These are phyloP conservation scores for Charaxes varanes DNA, from an alignment of 1,140 invertebrate species.

Conservation along the genomic window DNA sequence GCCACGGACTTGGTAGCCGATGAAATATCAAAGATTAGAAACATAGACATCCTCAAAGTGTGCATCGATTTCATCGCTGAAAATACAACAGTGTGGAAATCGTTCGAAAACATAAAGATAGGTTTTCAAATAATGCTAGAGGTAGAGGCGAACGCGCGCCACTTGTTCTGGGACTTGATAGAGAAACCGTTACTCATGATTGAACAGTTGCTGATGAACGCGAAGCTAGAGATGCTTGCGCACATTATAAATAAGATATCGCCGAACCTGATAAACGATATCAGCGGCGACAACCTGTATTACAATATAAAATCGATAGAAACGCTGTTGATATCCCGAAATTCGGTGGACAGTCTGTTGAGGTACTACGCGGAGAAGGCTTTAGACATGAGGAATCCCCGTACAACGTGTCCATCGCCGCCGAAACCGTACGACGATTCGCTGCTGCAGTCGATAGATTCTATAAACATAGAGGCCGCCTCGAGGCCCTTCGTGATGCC, in stretches of 20 bases:
- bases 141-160: constrained; percentile 72
- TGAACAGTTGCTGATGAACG: constrained; percentile 85
- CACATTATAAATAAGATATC: constrained; percentile 72
- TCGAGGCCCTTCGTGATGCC: constrained; percentile 79
- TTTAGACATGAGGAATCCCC: constrained; percentile 78
- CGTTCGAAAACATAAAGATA: constrained; percentile 74
- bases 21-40: constrained; percentile 77
- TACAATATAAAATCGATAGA: constrained; percentile 69
- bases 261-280: constrained; percentile 53
- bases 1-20: constrained; percentile 76
- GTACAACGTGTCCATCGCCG: constrained; percentile 41
- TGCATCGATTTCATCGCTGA: constrained; percentile 76
- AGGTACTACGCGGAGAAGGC: constrained; percentile 83
- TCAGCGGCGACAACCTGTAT: constrained; percentile 63
- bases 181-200: constrained; percentile 81
- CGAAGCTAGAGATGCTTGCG: constrained; percentile 79
- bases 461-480: constrained; percentile 69
- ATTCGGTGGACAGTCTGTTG: constrained; percentile 78
- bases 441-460: constrained; percentile 73
- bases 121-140: constrained; percentile 77
- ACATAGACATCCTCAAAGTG: constrained; percentile 77
- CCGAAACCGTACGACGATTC: constrained; percentile 65
- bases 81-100: constrained; percentile 60
- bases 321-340: constrained; percentile 58
- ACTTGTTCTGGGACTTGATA: constrained; percentile 78